A percentile compares a stretch with the other conserved stretches of the same genome.
phyloP scores from a whole-genome alignment of 2,797 vertebrate genomes.

The Scolopax rusticola region DNA sequence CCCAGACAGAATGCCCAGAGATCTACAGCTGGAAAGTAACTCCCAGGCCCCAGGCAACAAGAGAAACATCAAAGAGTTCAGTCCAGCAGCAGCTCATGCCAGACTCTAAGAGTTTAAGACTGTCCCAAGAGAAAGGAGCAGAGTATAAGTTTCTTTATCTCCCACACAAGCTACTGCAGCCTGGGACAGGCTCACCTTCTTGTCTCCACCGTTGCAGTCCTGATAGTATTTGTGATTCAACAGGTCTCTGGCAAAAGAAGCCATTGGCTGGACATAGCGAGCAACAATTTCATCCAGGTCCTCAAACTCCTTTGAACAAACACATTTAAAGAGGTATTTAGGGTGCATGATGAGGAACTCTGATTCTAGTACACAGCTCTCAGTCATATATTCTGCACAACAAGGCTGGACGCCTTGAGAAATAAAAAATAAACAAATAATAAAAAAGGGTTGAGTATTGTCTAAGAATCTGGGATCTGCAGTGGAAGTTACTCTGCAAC shows the following conservation, averaged over 20 bases:
- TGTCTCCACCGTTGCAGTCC: conserved; percentile 90
- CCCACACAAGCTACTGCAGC: background rate
- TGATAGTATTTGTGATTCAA: conserved; percentile 97
- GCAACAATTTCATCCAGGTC: conserved; percentile 99
- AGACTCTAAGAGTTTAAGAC: background rate
- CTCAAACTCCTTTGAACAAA: conserved; percentile 92
- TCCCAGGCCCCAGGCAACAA: background rate
- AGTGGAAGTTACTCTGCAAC: background rate
- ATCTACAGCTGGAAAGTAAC: background rate
- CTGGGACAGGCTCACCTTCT: conserved; percentile 85
- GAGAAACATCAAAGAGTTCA: background rate
- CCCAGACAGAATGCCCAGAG: background rate
- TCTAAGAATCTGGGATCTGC: background rate
- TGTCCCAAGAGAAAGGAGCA: background rate
- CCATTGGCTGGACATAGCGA: conserved; percentile 98
- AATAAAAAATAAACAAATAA: too few relatives aligned
- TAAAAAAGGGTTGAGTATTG: background rate
- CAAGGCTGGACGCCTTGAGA: background rate
- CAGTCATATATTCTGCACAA: background rate
- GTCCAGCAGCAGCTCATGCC: background rate
- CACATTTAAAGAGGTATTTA: conserved; percentile 37
- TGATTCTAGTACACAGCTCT: background rate
- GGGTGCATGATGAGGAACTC: background rate
- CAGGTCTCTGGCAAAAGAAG: conserved; percentile 95
- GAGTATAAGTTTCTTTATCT: background rate